Conservation (phyloP, 2,888 invertebrate genomes). For the Trissoscelio sp. region DNA sequence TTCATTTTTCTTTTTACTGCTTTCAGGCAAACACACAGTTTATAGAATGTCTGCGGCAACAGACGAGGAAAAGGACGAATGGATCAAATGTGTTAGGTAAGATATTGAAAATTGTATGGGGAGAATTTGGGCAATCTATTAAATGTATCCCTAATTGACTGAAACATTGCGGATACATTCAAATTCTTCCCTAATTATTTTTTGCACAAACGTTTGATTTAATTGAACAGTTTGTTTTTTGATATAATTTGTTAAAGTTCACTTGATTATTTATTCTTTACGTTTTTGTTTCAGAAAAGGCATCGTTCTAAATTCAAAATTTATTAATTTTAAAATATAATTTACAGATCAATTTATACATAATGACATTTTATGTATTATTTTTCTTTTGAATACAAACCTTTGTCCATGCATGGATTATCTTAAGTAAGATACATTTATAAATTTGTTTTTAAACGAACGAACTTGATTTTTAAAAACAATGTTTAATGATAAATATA, state of each 20-base stretch:
- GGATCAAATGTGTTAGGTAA: slow-evolving; percentile 94
- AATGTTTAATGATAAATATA: not conserved
- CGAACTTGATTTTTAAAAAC: not conserved
- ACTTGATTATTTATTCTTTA: not conserved
- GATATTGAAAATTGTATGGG: slow-evolving; percentile 34
- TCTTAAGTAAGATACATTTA: too few relatives aligned
- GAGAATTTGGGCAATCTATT: too few relatives aligned
- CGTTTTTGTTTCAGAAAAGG: not conserved
- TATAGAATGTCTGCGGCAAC: slow-evolving; percentile 98
- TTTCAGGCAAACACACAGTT: slow-evolving; percentile 89
- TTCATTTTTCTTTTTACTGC: too few relatives aligned
- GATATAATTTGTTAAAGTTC: slow-evolving; percentile 5
- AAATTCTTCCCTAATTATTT: too few relatives aligned
- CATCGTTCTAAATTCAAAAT: not conserved
- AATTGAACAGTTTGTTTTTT: not conserved
- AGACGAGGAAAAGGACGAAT: slow-evolving; percentile 97
- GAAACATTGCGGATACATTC: too few relatives aligned
- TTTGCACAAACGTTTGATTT: too few relatives aligned
- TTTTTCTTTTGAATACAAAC: slow-evolving; percentile 21
- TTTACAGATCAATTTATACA: not conserved
- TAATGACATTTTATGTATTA: not conserved
- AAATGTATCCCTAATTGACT: too few relatives aligned
- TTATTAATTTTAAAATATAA: not conserved
- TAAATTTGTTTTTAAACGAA: too few relatives aligned
- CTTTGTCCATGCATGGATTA: too few relatives aligned